phyloP scores from a whole-genome alignment of 2,113 vertebrate species.

The Brachyistius frenatus region DNA sequence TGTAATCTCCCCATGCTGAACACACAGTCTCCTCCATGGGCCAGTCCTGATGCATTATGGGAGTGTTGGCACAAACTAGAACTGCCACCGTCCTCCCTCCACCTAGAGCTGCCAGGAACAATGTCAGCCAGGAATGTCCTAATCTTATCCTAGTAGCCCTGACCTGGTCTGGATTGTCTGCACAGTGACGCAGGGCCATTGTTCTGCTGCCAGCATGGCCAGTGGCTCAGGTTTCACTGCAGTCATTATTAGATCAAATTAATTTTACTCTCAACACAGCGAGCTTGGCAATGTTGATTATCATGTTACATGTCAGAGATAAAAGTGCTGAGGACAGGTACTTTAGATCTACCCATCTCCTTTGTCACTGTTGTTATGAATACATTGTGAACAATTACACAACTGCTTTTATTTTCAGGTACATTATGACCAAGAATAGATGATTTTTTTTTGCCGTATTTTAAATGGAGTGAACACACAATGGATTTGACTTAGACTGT shows the following conservation, averaged over 20 bases:
- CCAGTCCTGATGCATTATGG: slow-evolving; percentile 60
- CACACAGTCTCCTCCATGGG: slow-evolving; percentile 36
- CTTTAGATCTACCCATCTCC: slow-evolving; percentile 20
- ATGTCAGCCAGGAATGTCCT: slow-evolving; percentile 67
- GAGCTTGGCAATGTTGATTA: slow-evolving; percentile 48
- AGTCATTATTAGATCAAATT: slow-evolving; percentile 77
- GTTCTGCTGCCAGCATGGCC: slow-evolving; percentile 60
- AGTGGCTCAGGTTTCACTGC: slow-evolving; percentile 65
- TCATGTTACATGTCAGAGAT: slow-evolving; percentile 70
- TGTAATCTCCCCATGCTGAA: slow-evolving; percentile 41
- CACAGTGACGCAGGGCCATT: slow-evolving; percentile 63
- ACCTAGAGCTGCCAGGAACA: slow-evolving; percentile 58
- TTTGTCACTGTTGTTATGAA: slow-evolving; percentile 6
- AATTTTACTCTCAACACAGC: slow-evolving; percentile 59
- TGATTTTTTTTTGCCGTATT: background rate
- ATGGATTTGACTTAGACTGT: too few relatives aligned
- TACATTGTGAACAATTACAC: background rate
- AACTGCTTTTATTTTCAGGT: background rate
- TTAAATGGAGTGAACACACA: background rate
- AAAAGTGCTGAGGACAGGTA: slow-evolving; percentile 30
- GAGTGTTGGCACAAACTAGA: slow-evolving; percentile 41
- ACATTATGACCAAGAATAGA: background rate
- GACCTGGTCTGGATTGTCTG: slow-evolving; percentile 65
- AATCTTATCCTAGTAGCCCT: slow-evolving; percentile 75
- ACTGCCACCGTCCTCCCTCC: slow-evolving; percentile 56